These are phyloP conservation scores for Penaeus vannamei DNA, from an alignment of 1,140 invertebrate species.

Conservation along the genomic window DNA sequence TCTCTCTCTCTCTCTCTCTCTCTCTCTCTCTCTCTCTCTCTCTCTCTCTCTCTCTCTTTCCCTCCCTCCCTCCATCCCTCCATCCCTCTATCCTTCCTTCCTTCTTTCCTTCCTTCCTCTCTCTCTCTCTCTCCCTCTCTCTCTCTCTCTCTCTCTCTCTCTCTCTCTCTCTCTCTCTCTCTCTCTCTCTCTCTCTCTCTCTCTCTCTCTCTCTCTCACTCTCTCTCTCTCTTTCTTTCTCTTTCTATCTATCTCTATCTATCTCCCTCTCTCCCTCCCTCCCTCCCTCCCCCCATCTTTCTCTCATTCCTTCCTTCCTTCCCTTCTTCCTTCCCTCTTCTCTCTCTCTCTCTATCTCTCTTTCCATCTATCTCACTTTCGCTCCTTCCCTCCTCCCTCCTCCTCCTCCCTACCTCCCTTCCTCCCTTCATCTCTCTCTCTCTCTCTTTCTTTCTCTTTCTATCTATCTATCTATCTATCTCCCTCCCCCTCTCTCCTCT, in stretches of 20 bases:
- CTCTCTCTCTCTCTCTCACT: not conserved
- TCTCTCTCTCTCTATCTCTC: not conserved
- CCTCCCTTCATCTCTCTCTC: not conserved
- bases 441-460: not conserved
- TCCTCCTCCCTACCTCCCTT: not conserved
- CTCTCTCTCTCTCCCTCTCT: not conserved
- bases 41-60: not conserved
- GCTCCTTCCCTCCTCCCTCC: not conserved
- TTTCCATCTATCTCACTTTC: not conserved
- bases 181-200: not conserved
- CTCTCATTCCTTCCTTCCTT: conserved; percentile 1
- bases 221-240: not conserved
- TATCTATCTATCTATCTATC: conserved; percentile 9
- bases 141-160: no score
- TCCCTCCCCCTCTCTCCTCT: not conserved
- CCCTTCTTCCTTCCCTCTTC: conserved; percentile 10
- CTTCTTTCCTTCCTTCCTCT: not conserved
- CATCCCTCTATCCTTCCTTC: not conserved
- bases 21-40: conserved; percentile 1
- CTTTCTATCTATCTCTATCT: not conserved
- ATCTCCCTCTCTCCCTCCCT: not conserved
- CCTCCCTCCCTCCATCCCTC: not conserved
- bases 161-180: not conserved
- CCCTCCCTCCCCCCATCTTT: not conserved
- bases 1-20: conserved; percentile 1